Percentiles rank a stretch among this genome's conserved stretches.
Conservation (phyloP, 1,140 invertebrate genomes). For the Saccostrea glomerata region DNA sequence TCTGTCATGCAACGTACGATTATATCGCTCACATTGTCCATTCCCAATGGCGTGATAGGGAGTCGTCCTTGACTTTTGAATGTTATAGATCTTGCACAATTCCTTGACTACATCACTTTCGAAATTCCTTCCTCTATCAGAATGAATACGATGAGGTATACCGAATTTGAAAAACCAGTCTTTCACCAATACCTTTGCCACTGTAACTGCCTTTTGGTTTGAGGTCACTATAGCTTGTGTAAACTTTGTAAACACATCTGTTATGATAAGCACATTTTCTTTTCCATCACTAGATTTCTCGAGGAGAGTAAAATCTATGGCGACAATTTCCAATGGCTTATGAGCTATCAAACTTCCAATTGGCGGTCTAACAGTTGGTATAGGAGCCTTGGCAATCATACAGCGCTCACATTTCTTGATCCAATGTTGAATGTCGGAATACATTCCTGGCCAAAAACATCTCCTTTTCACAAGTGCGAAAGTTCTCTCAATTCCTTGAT, state of each 20-base stretch:
- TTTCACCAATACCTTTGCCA: too few species aligned
- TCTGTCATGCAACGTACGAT: constrained; percentile 53
- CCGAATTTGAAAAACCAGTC: too few species aligned
- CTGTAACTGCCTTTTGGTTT: constrained; percentile 33
- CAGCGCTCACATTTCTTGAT: constrained; percentile 48
- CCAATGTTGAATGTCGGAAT: constrained; percentile 36
- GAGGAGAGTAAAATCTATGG: constrained; percentile 51
- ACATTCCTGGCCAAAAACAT: constrained; percentile 49
- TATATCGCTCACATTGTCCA: constrained; percentile 45
- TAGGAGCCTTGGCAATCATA: constrained; percentile 33
- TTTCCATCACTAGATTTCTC: constrained; percentile 48
- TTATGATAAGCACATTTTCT: constrained; percentile 62
- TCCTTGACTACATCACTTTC: constrained; percentile 36
- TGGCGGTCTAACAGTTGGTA: constrained; percentile 35
- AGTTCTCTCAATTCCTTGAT: constrained; percentile 44
- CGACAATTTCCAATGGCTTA: constrained; percentile 50
- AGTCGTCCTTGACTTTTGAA: constrained; percentile 72
- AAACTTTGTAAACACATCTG: constrained; percentile 57
- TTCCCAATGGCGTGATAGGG: constrained; percentile 46
- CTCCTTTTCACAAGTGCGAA: constrained; percentile 6
- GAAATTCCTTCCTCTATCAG: not conserved
- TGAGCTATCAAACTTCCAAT: constrained; percentile 47
- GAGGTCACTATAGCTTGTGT: constrained; percentile 32
- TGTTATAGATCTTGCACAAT: constrained; percentile 48
- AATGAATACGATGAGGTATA: not conserved